These are phyloP conservation scores for Pseudomugil tenellus DNA, from an alignment of 2,797 vertebrate species.

Conservation along the genomic window DNA sequence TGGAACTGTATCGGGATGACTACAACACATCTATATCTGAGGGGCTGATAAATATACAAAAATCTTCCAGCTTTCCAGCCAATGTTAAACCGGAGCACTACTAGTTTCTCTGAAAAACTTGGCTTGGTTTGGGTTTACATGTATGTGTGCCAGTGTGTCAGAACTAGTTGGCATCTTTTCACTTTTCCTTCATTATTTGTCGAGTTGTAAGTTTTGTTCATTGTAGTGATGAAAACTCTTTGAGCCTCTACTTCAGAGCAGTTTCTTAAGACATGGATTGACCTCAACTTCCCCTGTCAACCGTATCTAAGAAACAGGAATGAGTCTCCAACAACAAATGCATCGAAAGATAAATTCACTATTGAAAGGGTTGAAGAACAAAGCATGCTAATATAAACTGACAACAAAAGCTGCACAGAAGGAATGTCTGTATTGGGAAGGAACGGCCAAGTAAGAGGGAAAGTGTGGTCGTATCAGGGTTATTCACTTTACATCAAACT, in stretches of 20 bases:
- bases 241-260: slow-evolving; percentile 1
- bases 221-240: background rate
- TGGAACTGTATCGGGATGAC: slow-evolving; percentile 51
- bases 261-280: slow-evolving; percentile 6
- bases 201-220: too few species aligned
- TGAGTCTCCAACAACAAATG: slow-evolving; percentile 20
- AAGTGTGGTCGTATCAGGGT: slow-evolving; percentile 13
- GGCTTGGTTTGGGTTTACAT: background rate
- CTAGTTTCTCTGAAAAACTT: slow-evolving; percentile 22
- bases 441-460: slow-evolving; percentile 18
- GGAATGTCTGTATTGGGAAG: slow-evolving; percentile 1
- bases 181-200: too few species aligned
- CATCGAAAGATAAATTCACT: slow-evolving; percentile 23
- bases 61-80: slow-evolving; percentile 14
- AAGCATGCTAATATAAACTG: slow-evolving; percentile 4
- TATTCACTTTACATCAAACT: slow-evolving; percentile 47
- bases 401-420: slow-evolving; percentile 15
- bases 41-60: slow-evolving; percentile 59
- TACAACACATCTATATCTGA: slow-evolving; percentile 61
- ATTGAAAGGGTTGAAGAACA: slow-evolving; percentile 17
- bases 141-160: slow-evolving; percentile 3
- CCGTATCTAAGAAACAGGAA: slow-evolving; percentile 5
- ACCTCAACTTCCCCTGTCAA: slow-evolving; percentile 25
- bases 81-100: slow-evolving; percentile 33
- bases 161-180: background rate